These are phyloP conservation scores for Drosophila funebris DNA, from an alignment of 1,140 invertebrate species.

Conservation along the genomic window DNA sequence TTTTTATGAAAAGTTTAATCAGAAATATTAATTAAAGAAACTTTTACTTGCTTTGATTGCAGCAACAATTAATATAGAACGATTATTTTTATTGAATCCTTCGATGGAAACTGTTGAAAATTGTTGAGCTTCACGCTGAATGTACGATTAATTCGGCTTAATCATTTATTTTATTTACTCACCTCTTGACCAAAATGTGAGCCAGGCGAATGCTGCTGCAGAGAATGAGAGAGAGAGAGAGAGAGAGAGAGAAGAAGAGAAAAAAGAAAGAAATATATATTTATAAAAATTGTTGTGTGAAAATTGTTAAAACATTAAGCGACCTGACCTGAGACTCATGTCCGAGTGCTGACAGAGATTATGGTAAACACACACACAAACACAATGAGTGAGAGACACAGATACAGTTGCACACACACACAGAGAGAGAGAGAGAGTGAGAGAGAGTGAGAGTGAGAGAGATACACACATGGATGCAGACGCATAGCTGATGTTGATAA, in stretches of 20 bases:
- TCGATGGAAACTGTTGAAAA: not conserved
- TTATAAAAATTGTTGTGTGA: conserved; percentile 6
- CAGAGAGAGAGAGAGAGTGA: no score
- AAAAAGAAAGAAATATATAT: conserved; percentile 4
- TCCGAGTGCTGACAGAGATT: conserved; percentile 29
- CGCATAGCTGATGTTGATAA: conserved; percentile 31
- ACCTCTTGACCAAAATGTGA: conserved; percentile 11
- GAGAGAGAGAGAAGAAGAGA: not conserved
- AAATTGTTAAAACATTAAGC: conserved; percentile 27
- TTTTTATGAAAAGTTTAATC: no score
- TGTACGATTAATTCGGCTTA: conserved; percentile 1
- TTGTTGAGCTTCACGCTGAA: not conserved
- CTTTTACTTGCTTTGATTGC: no score
- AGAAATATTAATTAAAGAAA: no score
- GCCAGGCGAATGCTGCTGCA: not conserved
- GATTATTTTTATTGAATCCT: not conserved
- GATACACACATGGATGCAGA: not conserved
- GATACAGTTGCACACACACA: not conserved
- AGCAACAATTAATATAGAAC: no score
- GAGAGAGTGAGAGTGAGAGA: no score
- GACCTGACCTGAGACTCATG: not conserved
- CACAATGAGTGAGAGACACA: not conserved
- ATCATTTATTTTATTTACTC: conserved; percentile 18
- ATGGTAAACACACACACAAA: not conserved
- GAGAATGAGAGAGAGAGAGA: not conserved